These are phyloP conservation scores for Desoria tigrina DNA, from an alignment of 2,888 invertebrate genomes.

Conservation along the genomic window DNA sequence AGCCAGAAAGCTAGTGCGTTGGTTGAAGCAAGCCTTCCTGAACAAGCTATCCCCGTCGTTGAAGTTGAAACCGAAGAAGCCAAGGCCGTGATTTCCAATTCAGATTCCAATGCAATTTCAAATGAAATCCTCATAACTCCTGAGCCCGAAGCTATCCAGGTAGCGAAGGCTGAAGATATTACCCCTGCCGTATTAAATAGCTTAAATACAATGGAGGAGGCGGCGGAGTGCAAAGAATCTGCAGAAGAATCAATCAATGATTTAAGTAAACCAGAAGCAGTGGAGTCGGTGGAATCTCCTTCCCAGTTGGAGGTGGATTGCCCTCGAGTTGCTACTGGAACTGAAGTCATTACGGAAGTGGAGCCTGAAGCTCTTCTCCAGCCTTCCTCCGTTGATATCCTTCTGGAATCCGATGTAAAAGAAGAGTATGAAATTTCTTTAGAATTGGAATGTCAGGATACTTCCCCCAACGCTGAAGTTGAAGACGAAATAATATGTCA, in stretches of 20 bases:
- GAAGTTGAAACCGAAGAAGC: not conserved
- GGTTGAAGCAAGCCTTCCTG: no score
- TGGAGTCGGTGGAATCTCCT: conserved; percentile 28
- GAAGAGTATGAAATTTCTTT: not conserved
- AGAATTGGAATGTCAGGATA: not conserved
- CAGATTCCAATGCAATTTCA: conserved; percentile 37
- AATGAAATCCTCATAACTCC: conserved; percentile 45
- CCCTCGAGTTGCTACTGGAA: no score
- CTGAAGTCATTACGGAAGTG: no score
- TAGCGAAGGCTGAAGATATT: conserved; percentile 36
- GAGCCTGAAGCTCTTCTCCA: no score
- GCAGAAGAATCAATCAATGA: no score
- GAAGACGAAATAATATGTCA: not conserved
- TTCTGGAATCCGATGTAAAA: not conserved
- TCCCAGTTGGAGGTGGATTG: no score
- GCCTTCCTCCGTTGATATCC: no score
- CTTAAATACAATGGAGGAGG: no score
- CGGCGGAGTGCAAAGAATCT: no score
- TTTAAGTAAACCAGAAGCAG: conserved; percentile 19
- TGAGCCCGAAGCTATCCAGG: conserved; percentile 25
- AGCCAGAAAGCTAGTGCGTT: no score
- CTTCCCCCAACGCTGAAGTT: not conserved
- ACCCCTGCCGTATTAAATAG: no score
- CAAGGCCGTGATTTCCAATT: not conserved
- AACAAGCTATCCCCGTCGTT: not conserved